Conservation (phyloP, 1,140 invertebrate genomes). For the Homalodisca vitripennis region DNA sequence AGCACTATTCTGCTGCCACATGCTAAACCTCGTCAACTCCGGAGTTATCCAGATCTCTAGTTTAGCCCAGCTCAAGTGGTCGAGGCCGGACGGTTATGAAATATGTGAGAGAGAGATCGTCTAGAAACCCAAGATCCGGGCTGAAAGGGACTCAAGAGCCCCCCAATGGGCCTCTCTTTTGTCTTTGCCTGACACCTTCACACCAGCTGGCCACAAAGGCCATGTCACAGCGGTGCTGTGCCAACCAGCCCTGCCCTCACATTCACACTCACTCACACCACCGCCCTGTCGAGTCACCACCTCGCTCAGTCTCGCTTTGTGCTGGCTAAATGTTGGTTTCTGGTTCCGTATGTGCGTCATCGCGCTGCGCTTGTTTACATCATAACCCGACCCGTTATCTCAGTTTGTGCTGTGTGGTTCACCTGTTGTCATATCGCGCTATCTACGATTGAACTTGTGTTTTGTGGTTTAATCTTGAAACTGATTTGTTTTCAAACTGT, state of each 20-base stretch:
- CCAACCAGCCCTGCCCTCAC: too few species aligned
- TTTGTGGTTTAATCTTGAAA: too few species aligned
- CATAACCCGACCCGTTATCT: too few species aligned
- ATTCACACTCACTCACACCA: background rate
- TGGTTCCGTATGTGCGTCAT: background rate
- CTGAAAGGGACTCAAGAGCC: background rate
- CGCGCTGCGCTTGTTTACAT: background rate
- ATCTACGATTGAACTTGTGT: too few species aligned
- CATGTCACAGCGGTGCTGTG: background rate
- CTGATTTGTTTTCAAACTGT: too few species aligned
- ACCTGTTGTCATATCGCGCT: too few species aligned
- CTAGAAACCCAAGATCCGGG: background rate
- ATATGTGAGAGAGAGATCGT: constrained; percentile 4
- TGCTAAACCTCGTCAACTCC: too few species aligned
- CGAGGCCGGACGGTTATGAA: constrained; percentile 13
- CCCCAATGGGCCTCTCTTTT: background rate
- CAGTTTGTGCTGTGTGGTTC: too few species aligned
- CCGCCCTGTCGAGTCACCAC: background rate
- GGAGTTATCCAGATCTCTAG: too few species aligned
- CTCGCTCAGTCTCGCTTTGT: background rate
- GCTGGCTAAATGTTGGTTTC: too few species aligned
- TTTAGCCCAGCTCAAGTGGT: background rate
- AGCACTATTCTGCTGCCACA: too few species aligned
- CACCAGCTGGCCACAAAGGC: background rate
- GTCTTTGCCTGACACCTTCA: constrained; percentile 22